Percentiles rank a stretch among this genome's conserved stretches.
phyloP scores from a whole-genome alignment of 2,113 vertebrate genomes.

The Eublepharis macularius region DNA sequence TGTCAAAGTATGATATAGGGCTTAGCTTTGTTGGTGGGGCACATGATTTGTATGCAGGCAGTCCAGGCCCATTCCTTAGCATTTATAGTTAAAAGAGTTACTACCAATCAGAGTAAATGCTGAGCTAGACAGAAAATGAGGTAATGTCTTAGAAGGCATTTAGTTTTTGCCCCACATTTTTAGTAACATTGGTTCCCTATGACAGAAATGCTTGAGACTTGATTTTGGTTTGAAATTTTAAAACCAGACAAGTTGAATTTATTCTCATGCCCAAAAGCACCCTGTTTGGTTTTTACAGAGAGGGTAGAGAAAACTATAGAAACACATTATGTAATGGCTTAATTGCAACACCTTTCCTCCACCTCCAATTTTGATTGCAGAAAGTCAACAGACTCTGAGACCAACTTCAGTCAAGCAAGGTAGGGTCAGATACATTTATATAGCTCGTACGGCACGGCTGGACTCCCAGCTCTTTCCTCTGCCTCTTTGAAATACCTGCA shows the following conservation, averaged over 20 bases:
- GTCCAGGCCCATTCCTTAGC: background rate
- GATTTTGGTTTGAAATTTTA: constrained; percentile 43
- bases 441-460: constrained; percentile 52
- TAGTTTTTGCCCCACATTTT: background rate
- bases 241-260: constrained; percentile 57
- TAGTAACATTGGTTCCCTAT: too few relatives aligned
- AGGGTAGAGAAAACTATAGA: background rate
- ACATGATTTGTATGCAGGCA: background rate
- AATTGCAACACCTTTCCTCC: constrained; percentile 50
- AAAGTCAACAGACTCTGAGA: constrained; percentile 64
- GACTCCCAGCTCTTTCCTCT: constrained; percentile 50
- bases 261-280: constrained; percentile 28
- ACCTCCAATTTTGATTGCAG: constrained; percentile 62
- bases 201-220: background rate
- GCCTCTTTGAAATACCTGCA: constrained; percentile 36
- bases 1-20: background rate
- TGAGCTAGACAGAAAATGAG: background rate
- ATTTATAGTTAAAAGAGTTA: background rate
- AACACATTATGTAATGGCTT: constrained; percentile 26
- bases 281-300: constrained; percentile 39
- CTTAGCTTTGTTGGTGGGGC: background rate
- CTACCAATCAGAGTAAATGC: background rate
- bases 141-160: background rate
- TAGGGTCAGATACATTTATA: constrained; percentile 54
- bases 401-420: constrained; percentile 65